These are phyloP conservation scores for Galerucella pusilla DNA, from an alignment of 2,888 invertebrate species.

Conservation along the genomic window DNA sequence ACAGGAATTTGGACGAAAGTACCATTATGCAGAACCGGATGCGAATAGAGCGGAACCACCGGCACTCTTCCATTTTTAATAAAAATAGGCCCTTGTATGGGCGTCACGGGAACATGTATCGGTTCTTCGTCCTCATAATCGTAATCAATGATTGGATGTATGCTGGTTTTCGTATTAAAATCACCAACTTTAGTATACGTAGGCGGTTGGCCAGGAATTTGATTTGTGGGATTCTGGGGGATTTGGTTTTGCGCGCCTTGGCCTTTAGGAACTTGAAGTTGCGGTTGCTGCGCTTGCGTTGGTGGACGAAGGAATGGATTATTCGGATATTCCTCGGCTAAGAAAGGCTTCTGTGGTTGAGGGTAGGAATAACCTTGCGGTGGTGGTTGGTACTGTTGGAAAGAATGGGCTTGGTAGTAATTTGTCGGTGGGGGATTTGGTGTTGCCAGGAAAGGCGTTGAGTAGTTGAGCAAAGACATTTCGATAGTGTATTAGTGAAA, in stretches of 20 bases:
- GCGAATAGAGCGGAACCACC: constrained; percentile 87
- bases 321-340: constrained; percentile 63
- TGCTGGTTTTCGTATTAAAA: constrained; percentile 68
- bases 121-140: constrained; percentile 74
- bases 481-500: background rate
- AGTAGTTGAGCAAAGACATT: constrained; percentile 63
- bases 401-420: constrained; percentile 50
- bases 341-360: constrained; percentile 60
- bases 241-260: background rate
- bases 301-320: constrained; percentile 52
- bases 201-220: constrained; percentile 56
- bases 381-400: constrained; percentile 45
- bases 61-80: constrained; percentile 87
- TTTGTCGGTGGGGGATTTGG: constrained; percentile 56
- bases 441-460: constrained; percentile 58
- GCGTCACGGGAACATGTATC: constrained; percentile 75
- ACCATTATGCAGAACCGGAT: constrained; percentile 86
- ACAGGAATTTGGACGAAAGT: constrained; percentile 91
- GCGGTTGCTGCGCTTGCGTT: constrained; percentile 40
- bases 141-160: constrained; percentile 80
- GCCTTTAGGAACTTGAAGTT: constrained; percentile 6
- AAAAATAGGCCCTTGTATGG: constrained; percentile 89
- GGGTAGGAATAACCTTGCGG: constrained; percentile 60
- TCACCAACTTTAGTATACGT: constrained; percentile 75
- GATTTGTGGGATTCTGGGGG: background rate